Base-by-base conservation (phyloP, 2,888 invertebrate species). In the Tubulanus polymorphus region DNA sequence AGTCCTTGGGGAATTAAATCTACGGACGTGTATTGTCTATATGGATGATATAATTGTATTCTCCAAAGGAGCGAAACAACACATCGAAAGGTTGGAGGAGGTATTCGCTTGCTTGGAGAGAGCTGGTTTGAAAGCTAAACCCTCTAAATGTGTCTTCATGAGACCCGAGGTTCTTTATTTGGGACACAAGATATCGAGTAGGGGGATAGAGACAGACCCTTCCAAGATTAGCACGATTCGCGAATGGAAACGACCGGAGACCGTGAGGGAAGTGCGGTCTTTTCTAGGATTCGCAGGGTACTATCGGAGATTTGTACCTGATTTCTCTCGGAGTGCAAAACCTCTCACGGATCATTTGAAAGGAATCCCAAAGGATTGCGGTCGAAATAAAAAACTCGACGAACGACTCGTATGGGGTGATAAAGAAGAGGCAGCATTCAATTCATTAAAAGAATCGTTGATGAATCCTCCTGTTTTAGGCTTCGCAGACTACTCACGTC, bases 381-480 rank as follows among this genome's bases (percentile, higher is more conserved):
- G n/a, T n/a, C n/a, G n/a, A n/a, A n/a, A n/a, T n/a, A n/a, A n/a
- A n/a, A n/a, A n/a, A n/a, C n/a, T n/a, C n/a, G n/a, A n/a, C n/a
- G n/a, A n/a, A n/a, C n/a, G n/a, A n/a, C n/a, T n/a, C n/a, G n/a
- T n/a, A n/a, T n/a, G n/a, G n/a, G n/a, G n/a, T n/a, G n/a, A n/a
- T n/a, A n/a, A n/a, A n/a, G n/a, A n/a, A n/a, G n/a, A n/a, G n/a
- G n/a, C n/a, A n/a, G n/a, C n/a, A n/a, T n/a, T n/a, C n/a, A n/a
- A n/a, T n/a, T n/a, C n/a, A n/a, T n/a, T n/a, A n/a, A n/a, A n/a
- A n/a, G n/a, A n/a, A n/a, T n/a, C n/a, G n/a, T n/a, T n/a, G n/a
- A n/a, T n/a, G n/a, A 20, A 23, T 25, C n/a, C 57, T 5, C 54
- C 62, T 5, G 28, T 58, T 3, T 53, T 62, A 8, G 54, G 49